These are phyloP conservation scores for Craniophora ligustri DNA, from an alignment of 2,888 invertebrate genomes.

Conservation along the genomic window DNA sequence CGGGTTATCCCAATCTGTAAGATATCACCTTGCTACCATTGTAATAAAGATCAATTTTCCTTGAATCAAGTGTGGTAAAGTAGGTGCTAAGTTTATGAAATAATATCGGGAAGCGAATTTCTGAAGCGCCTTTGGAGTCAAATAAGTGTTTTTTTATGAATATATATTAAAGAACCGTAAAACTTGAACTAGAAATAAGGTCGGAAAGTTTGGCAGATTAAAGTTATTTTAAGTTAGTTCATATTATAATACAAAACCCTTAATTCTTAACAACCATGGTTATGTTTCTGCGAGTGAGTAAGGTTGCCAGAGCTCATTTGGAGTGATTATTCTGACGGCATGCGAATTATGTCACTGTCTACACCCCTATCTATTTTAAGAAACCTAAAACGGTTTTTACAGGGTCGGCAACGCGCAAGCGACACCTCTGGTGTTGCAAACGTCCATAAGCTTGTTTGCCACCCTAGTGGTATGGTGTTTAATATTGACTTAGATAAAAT, in stretches of 20 bases:
- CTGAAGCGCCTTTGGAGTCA: constrained; percentile 14
- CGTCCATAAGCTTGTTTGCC: too few species aligned
- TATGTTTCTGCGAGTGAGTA: too few species aligned
- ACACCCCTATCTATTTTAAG: too few species aligned
- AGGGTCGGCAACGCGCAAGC: too few species aligned
- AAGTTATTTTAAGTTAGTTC: not conserved
- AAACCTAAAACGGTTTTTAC: too few species aligned
- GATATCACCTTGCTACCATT: not conserved
- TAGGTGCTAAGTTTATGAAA: constrained; percentile 28
- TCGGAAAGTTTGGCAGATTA: not conserved
- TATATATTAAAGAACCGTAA: constrained; percentile 13
- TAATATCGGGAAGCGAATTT: constrained; percentile 28
- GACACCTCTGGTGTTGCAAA: too few species aligned
- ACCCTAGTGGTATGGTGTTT: too few species aligned
- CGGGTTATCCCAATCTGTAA: constrained; percentile 18
- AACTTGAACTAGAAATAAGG: constrained; percentile 11
- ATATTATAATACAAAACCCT: not conserved
- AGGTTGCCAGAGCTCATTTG: too few species aligned
- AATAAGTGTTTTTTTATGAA: constrained; percentile 40
- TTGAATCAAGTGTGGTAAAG: constrained; percentile 1
- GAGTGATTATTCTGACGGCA: too few species aligned
- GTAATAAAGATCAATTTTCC: constrained; percentile 24
- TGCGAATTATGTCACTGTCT: too few species aligned
- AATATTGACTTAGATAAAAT: too few species aligned
- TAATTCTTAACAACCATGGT: too few species aligned